Conservation (phyloP, 2,888 invertebrate genomes). For the Macrostomum cliftonense region DNA sequence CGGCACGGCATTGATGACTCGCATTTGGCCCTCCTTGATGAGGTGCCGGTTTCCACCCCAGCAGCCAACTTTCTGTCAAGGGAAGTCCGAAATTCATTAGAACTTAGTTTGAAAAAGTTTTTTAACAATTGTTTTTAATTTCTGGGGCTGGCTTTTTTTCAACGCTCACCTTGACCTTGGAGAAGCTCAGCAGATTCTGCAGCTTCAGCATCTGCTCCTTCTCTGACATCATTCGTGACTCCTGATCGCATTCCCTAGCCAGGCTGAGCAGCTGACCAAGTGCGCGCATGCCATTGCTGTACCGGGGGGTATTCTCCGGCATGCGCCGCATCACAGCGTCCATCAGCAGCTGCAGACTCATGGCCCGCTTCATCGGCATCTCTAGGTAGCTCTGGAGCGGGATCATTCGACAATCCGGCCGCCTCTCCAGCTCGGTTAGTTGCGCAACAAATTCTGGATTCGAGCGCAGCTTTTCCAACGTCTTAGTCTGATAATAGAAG, state of each 20-base stretch:
- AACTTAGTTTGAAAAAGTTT: too few relatives aligned
- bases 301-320: slow-evolving; percentile 31
- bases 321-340: slow-evolving; percentile 43
- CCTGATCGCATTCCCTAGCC: slow-evolving; percentile 80
- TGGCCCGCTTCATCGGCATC: slow-evolving; percentile 92
- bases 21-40: too few relatives aligned
- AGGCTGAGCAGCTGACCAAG: slow-evolving; percentile 42
- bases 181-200: slow-evolving; percentile 35
- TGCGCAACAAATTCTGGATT: too few relatives aligned
- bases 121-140: too few relatives aligned
- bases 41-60: too few relatives aligned
- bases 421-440: slow-evolving; percentile 48
- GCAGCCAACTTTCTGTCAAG: too few relatives aligned
- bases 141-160: too few relatives aligned
- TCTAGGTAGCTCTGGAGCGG: slow-evolving; percentile 80
- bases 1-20: too few relatives aligned
- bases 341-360: slow-evolving; percentile 50
- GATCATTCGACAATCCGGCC: slow-evolving; percentile 59
- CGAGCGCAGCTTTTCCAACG: too few relatives aligned
- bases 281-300: slow-evolving; percentile 44
- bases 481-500: too few relatives aligned
- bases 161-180: too few relatives aligned
- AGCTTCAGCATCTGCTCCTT: slow-evolving; percentile 59
- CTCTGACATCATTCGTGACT: slow-evolving; percentile 50
- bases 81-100: too few relatives aligned